Evolutionary conservation across 2,113 vertebrate species (phyloP).

Genomic region (Capricornis sumatraensis): DNA sequence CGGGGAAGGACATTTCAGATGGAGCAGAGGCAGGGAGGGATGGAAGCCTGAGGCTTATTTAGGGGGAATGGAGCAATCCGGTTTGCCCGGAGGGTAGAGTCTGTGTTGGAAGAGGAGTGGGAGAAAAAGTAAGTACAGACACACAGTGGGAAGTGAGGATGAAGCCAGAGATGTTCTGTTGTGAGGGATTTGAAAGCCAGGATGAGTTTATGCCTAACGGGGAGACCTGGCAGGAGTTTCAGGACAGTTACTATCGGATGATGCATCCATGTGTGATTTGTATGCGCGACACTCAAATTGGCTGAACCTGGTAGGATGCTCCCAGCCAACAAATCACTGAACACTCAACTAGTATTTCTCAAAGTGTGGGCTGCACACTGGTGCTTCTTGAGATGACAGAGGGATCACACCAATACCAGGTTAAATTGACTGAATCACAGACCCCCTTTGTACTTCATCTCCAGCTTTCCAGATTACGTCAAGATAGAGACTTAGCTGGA

Average conservation of each 20-base stretch:
- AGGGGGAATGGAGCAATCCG: not conserved
- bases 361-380: not conserved
- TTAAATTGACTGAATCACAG: not conserved
- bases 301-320: not conserved
- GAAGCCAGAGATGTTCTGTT: not conserved
- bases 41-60: not conserved
- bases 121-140: not conserved
- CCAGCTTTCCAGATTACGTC: not conserved
- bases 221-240: not conserved
- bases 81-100: not conserved
- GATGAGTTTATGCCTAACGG: not conserved
- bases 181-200: not conserved
- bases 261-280: not conserved
- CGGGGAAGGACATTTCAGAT: not conserved
- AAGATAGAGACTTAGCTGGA: not conserved
- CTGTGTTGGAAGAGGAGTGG: not conserved
- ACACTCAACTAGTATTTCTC: not conserved
- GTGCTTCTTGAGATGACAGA: not conserved
- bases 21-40: not conserved
- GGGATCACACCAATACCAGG: not conserved
- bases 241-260: not conserved
- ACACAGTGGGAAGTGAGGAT: not conserved
- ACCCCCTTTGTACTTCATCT: not conserved
- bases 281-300: not conserved
- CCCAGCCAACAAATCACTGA: not conserved